These are phyloP conservation scores for Aptenodytes patagonicus DNA, from an alignment of 2,113 vertebrate species.

Conservation along the genomic window DNA sequence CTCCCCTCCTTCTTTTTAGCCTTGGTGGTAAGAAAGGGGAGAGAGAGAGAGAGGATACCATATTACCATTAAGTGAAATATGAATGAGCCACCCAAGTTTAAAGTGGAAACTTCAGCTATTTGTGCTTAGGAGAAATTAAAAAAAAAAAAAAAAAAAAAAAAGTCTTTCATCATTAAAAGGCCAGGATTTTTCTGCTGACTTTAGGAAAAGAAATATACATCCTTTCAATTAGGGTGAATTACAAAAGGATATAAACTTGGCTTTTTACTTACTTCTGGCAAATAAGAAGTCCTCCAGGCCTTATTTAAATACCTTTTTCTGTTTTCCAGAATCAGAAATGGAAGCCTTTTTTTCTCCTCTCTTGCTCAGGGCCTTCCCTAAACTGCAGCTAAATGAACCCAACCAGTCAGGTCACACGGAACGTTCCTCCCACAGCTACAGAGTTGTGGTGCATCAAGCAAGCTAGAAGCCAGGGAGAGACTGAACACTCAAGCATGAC, in stretches of 20 bases:
- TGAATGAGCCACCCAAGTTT: conserved; percentile 58
- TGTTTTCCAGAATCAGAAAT: conserved; percentile 13
- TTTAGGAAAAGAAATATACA: conserved; percentile 32
- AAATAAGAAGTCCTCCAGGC: conserved; percentile 20
- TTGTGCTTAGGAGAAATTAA: not conserved
- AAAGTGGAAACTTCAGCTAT: conserved; percentile 39
- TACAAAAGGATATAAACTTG: conserved; percentile 23
- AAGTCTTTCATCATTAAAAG: conserved; percentile 9
- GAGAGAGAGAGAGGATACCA: not conserved
- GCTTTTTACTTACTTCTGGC: conserved; percentile 16
- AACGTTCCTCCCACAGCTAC: not conserved
- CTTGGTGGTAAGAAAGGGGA: not conserved
- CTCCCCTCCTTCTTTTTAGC: not conserved
- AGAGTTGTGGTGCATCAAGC: not conserved
- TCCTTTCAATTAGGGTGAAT: conserved; percentile 17
- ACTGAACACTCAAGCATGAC: not conserved
- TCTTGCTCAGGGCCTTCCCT: not conserved
- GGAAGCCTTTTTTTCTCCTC: not conserved
- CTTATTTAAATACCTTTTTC: conserved; percentile 37
- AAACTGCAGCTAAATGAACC: not conserved
- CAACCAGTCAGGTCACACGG: not conserved
- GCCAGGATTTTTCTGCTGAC: conserved; percentile 51
- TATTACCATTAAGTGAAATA: conserved; percentile 41
- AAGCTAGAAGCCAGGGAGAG: not conserved
- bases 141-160: not conserved